These are phyloP conservation scores for Leptosomus discolor DNA, from an alignment of 2,113 vertebrate genomes.

Conservation along the genomic window DNA sequence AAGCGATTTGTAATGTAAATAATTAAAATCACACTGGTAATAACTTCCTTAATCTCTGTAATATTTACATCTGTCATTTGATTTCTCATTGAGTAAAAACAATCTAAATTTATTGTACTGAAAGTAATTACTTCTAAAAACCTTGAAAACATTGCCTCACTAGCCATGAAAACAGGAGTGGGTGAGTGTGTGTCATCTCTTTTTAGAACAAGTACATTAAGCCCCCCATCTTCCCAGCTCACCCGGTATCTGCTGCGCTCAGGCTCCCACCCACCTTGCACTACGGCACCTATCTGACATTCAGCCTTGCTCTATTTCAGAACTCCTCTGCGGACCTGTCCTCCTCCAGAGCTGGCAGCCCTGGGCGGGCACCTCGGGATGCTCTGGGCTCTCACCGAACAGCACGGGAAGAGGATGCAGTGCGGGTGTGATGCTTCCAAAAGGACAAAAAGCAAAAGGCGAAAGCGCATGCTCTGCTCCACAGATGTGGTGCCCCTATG, in stretches of 20 bases:
- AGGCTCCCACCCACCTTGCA: neutral
- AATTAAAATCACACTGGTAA: neutral
- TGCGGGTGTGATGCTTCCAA: rapidly evolving
- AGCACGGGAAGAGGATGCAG: neutral
- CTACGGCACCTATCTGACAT: neutral
- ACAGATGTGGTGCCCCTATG: neutral
- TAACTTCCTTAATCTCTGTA: neutral
- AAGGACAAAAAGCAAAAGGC: neutral
- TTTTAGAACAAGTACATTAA: neutral
- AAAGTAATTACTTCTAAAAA: slow-evolving; percentile 36
- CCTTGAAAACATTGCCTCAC: neutral
- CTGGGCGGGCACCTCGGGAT: rapidly evolving
- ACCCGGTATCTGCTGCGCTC: neutral
- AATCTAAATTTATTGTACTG: slow-evolving; percentile 21
- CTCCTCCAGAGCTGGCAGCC: neutral
- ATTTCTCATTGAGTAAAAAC: slow-evolving; percentile 6
- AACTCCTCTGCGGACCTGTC: neutral
- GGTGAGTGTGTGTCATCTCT: neutral
- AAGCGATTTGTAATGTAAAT: neutral
- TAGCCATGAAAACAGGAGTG: neutral
- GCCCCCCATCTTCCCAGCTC: neutral
- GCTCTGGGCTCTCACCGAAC: neutral
- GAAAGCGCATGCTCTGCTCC: rapidly evolving
- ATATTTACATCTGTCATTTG: slow-evolving; percentile 40
- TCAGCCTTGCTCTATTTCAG: neutral